Evolutionary conservation across 2,888 invertebrate genomes (phyloP).

Genomic region (Xylota segnis): DNA sequence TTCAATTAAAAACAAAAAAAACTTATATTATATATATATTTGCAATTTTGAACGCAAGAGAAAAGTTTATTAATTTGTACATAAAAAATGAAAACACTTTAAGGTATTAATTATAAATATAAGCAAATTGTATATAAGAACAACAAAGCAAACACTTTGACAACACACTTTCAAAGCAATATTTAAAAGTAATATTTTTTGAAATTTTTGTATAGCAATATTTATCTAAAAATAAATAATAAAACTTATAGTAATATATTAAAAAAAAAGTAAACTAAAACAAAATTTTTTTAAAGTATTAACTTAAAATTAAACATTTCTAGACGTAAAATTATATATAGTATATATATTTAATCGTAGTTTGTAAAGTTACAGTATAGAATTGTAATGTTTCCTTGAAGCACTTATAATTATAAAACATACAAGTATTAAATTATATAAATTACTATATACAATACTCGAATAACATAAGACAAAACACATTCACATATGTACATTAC

Average conservation of each 20-base stretch:
- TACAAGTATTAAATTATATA: slow-evolving; percentile 65
- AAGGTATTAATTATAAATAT: slow-evolving; percentile 30
- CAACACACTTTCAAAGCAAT: slow-evolving; percentile 74
- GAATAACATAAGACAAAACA: slow-evolving; percentile 58
- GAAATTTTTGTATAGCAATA: slow-evolving; percentile 78
- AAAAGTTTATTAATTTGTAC: slow-evolving; percentile 58
- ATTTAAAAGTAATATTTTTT: slow-evolving; percentile 77
- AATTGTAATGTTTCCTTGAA: slow-evolving; percentile 50
- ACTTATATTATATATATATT: slow-evolving; percentile 50
- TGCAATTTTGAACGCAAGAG: slow-evolving; percentile 62
- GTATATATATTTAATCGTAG: slow-evolving; percentile 52
- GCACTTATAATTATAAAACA: slow-evolving; percentile 37
- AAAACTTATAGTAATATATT: slow-evolving; percentile 31
- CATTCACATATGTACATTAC: slow-evolving; percentile 72
- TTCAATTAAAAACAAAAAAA: slow-evolving; percentile 75
- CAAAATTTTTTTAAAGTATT: slow-evolving; percentile 40
- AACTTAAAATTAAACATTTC: slow-evolving; percentile 23
- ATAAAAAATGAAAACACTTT: slow-evolving; percentile 49
- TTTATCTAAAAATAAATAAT: slow-evolving; percentile 49
- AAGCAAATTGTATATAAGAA: slow-evolving; percentile 57
- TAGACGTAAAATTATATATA: slow-evolving; percentile 49
- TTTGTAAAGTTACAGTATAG: slow-evolving; percentile 48
- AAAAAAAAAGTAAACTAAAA: slow-evolving; percentile 17
- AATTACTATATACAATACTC: slow-evolving; percentile 45
- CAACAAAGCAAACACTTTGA: slow-evolving; percentile 64